Conservation (phyloP, 2,797 vertebrate species). For the Molothrus ater region DNA sequence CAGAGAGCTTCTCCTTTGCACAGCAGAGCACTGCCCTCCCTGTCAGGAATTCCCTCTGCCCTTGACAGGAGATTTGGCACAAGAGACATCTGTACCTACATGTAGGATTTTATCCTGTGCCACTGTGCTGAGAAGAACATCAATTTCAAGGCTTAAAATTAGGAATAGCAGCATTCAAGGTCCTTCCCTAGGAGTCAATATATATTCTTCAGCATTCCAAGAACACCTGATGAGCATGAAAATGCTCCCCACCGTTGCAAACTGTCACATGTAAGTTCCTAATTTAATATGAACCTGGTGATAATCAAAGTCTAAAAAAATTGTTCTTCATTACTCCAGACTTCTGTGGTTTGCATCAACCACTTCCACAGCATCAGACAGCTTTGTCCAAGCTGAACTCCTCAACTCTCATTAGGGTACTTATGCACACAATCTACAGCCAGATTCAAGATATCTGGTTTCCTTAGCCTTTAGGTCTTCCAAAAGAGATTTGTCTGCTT, state of each 20-base stretch:
- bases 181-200: not conserved
- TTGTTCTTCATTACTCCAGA: not conserved
- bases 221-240: not conserved
- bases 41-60: not conserved
- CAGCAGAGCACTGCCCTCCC: not conserved
- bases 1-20: not conserved
- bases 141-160: not conserved
- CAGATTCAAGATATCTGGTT: not conserved
- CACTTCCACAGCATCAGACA: not conserved
- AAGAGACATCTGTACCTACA: not conserved
- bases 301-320: not conserved
- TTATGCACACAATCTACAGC: not conserved
- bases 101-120: not conserved
- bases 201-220: not conserved
- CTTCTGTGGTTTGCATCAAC: not conserved
- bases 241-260: not conserved
- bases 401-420: not conserved
- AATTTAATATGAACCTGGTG: not conserved
- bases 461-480: not conserved
- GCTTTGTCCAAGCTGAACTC: not conserved
- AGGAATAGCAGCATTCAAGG: not conserved
- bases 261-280: not conserved
- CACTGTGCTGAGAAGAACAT: not conserved
- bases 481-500: not conserved
- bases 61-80: not conserved